Conservation (phyloP, 2,113 vertebrate species). For the Heterocephalus glaber region DNA sequence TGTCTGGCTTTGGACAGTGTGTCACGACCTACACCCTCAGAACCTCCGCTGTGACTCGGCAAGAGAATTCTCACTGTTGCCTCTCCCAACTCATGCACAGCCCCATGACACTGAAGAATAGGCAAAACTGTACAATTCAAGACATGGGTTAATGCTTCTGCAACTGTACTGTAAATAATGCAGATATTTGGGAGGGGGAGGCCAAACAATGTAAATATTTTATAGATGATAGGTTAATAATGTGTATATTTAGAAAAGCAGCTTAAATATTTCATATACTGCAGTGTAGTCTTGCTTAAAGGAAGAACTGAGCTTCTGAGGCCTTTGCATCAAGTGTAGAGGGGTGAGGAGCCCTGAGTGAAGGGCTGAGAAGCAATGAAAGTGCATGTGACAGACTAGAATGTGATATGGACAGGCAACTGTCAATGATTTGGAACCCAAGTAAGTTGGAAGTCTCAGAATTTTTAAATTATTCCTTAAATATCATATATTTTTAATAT, state of each 20-base stretch:
- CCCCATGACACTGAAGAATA: background rate
- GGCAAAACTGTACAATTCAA: background rate
- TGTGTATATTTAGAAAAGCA: constrained; percentile 78
- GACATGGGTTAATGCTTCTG: background rate
- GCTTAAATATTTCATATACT: constrained; percentile 77
- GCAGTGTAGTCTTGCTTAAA: background rate
- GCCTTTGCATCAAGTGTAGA: background rate
- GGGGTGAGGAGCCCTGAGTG: fast-evolving
- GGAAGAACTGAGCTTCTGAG: background rate
- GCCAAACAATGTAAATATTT: constrained; percentile 73
- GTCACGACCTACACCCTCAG: too few species aligned
- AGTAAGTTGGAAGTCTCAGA: background rate
- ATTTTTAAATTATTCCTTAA: background rate
- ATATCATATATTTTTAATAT: background rate
- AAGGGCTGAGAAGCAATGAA: background rate
- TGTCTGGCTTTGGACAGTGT: background rate
- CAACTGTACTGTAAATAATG: constrained; percentile 68
- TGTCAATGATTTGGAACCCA: background rate
- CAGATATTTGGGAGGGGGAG: constrained; percentile 49
- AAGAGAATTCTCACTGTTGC: background rate
- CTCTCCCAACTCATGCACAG: too few species aligned
- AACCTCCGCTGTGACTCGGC: background rate
- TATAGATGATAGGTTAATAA: constrained; percentile 72
- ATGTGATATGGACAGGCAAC: fast-evolving
- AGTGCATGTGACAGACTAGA: background rate